A percentile compares a stretch with the other conserved stretches of the same genome.
phyloP scores from a whole-genome alignment of 2,888 invertebrate genomes.

The Lathronympha strigana region DNA sequence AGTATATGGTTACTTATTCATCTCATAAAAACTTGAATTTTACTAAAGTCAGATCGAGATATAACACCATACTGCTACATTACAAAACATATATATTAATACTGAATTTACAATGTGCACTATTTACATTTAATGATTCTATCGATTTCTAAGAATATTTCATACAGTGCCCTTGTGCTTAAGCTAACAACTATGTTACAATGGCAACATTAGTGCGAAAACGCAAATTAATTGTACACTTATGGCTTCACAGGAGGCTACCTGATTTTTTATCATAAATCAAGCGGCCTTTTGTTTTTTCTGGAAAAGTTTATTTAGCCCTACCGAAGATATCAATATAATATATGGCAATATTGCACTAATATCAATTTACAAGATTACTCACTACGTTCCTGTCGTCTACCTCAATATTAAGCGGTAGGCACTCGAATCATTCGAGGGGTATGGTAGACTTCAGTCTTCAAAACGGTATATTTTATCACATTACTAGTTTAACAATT shows the following conservation, averaged over 20 bases:
- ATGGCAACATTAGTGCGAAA: conserved; percentile 71
- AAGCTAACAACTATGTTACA: conserved; percentile 62
- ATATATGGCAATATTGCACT: conserved; percentile 41
- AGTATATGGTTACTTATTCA: conserved; percentile 59
- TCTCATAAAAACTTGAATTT: conserved; percentile 5
- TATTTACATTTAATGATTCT: conserved; percentile 66
- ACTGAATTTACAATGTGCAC: conserved; percentile 44
- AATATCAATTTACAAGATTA: conserved; percentile 31
- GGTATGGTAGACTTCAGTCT: conserved; percentile 58
- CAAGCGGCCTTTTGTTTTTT: conserved; percentile 32
- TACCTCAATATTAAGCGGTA: conserved; percentile 6
- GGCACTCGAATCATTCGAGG: conserved; percentile 45
- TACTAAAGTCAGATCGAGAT: conserved; percentile 23
- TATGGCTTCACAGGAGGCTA: conserved; percentile 57
- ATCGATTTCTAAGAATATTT: conserved; percentile 44
- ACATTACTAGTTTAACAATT: conserved; percentile 45
- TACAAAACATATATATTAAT: conserved; percentile 40
- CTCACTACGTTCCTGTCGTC: conserved; percentile 23
- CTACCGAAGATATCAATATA: conserved; percentile 26
- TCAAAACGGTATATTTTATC: conserved; percentile 48
- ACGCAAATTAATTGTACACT: conserved; percentile 66
- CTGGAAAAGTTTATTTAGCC: conserved; percentile 31
- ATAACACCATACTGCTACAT: conserved; percentile 29
- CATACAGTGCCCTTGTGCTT: conserved; percentile 48
- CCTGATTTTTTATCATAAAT: conserved; percentile 36